Evolutionary conservation across 2,113 vertebrate species (phyloP).

Genomic region (Theristicus caerulescens): DNA sequence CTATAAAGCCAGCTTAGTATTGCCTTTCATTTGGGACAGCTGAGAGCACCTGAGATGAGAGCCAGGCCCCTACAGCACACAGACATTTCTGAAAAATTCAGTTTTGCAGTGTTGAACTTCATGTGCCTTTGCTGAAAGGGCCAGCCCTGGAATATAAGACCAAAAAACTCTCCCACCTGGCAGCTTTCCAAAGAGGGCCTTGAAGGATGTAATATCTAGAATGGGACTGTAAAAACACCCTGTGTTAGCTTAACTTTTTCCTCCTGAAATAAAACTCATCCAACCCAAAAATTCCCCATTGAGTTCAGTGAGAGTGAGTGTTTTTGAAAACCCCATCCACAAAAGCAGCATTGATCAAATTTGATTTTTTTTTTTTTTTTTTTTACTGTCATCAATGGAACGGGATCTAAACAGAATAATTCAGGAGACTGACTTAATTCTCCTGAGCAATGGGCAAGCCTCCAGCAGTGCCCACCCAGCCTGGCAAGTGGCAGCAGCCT

Average conservation of each 20-base stretch:
- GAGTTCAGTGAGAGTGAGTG: background rate
- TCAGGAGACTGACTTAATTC: background rate
- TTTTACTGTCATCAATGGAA: background rate
- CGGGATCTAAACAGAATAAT: fast-evolving
- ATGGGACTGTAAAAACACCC: background rate
- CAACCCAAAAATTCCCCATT: background rate
- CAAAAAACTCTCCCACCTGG: background rate
- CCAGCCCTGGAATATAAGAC: background rate
- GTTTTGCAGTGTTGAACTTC: background rate
- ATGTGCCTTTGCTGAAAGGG: background rate
- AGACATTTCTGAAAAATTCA: background rate
- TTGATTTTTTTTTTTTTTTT: background rate
- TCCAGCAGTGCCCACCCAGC: background rate
- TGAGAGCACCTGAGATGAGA: background rate
- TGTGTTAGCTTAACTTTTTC: background rate
- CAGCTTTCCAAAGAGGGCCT: background rate
- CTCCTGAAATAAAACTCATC: background rate
- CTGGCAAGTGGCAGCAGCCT: background rate
- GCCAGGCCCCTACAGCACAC: background rate
- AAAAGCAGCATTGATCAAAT: background rate
- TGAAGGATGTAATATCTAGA: background rate
- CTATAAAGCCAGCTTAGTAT: background rate
- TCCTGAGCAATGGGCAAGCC: background rate
- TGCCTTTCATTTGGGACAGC: background rate
- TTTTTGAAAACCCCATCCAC: background rate